Evolutionary conservation across 2,113 vertebrate species (phyloP), one percentile per base, ranked within the genome.

Genomic region (Eudyptes chrysolophus): DNA sequence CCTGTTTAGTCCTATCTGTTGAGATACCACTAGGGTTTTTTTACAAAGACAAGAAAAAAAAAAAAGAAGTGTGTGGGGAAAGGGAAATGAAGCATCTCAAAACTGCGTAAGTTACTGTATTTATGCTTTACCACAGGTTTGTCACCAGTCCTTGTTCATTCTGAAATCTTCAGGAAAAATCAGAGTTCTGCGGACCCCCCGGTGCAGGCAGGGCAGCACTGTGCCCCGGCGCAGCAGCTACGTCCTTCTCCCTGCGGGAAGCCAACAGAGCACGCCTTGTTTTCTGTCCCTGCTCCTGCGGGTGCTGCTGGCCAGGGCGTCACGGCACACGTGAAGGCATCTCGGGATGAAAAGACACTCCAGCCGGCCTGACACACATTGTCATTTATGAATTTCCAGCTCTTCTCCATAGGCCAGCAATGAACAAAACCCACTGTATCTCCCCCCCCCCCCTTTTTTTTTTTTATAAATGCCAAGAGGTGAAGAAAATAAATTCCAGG

Each of bases 51-150:
- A 95, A 97, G 55, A 96, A 97, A 97, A 97, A 27, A 19, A 36
- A 25, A 19, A 89, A 98, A 96, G 89, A 97, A 84, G 30, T 3
- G 4, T 11, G 10, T 76, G 38, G 87, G 88, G 92, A 96, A 95
- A 72, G 77, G 85, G 85, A 92, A 95, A 96, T 60, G 95, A 98
- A 97, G 77, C 89, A 95, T 98, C 98, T 98, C 96, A 94, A 97
- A 97, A 98, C 97, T 97, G 93, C 97, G 96, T 97, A 98, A 95
- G 96, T 98, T 98, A 97, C 97, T 96, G 97, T 98, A 90, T 93
- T 96, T 92, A 92, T 78, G 98, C 97, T 84, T 97, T 97, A 98
- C 97, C 98, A 98, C 98, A 98, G 97, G 96, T 97, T 98, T 98
- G 97, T 97, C 98, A 97, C 96, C 90, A 97, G 98, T 97, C 98